Conservation (phyloP, 2,113 vertebrate species). For the Symphodus melops region DNA sequence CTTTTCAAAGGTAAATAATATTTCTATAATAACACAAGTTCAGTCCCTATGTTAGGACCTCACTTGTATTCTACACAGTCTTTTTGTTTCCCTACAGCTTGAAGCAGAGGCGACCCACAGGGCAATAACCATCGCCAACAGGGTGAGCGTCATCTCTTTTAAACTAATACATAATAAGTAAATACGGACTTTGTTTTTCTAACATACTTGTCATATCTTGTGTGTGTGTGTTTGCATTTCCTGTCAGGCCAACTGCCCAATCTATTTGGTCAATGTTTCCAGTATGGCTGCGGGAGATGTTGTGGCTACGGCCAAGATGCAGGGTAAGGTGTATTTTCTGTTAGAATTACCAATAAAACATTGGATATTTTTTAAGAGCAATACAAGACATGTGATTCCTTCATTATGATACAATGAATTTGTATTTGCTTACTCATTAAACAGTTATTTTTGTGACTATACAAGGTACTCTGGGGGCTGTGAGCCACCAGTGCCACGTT, state of each 20-base stretch:
- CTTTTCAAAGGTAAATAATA: not conserved
- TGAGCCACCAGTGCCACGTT: too few relatives aligned
- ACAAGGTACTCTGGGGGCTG: too few relatives aligned
- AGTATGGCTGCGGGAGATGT: constrained; percentile 96
- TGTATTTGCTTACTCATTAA: too few relatives aligned
- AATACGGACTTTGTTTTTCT: too few relatives aligned
- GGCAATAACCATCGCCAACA: constrained; percentile 94
- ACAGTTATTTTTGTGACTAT: too few relatives aligned
- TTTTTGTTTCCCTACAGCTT: constrained; percentile 82
- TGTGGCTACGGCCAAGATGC: constrained; percentile 94
- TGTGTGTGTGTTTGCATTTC: constrained; percentile 9
- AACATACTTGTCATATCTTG: too few relatives aligned
- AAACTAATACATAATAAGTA: not conserved
- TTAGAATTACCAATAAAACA: too few relatives aligned
- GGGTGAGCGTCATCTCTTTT: constrained; percentile 83
- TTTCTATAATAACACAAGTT: not conserved
- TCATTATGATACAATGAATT: not conserved
- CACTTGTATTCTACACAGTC: not conserved
- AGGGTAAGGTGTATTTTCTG: constrained; percentile 82
- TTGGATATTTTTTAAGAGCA: too few relatives aligned
- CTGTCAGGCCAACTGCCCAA: constrained; percentile 90
- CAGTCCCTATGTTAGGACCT: not conserved
- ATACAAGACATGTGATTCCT: not conserved
- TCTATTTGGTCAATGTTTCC: constrained; percentile 96
- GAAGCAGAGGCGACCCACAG: constrained; percentile 95